Percentiles rank a stretch among this genome's conserved stretches.
These are phyloP conservation scores for Steromphala cineraria DNA, from an alignment of 2,888 invertebrate genomes.

Conservation along the genomic window DNA sequence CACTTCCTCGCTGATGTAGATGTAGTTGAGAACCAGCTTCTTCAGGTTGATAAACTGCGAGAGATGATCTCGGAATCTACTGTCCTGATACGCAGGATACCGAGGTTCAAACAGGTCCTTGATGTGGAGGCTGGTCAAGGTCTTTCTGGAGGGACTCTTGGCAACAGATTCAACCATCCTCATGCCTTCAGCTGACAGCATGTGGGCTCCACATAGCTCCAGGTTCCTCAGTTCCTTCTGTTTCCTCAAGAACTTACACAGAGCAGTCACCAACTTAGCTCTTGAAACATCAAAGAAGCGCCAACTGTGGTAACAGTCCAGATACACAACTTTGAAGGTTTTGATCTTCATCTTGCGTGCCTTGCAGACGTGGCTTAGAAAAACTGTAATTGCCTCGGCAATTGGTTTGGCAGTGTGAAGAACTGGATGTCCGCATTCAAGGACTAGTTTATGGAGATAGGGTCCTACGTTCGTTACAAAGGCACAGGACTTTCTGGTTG, in stretches of 20 bases:
- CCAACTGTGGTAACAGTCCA: constrained; percentile 20
- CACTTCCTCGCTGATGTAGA: background rate
- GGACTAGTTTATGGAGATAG: background rate
- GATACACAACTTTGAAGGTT: constrained; percentile 18
- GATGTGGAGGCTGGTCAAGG: constrained; percentile 2
- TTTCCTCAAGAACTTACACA: constrained; percentile 13
- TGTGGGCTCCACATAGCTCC: constrained; percentile 17
- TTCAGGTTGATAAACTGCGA: constrained; percentile 1
- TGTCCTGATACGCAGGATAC: background rate
- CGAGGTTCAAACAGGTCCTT: constrained; percentile 16
- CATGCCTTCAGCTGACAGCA: background rate
- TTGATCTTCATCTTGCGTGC: background rate
- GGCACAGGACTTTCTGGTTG: background rate
- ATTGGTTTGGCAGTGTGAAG: constrained; percentile 23
- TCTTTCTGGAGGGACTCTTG: background rate
- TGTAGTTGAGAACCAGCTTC: constrained; percentile 9
- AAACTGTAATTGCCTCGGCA: constrained; percentile 3
- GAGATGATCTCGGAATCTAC: background rate
- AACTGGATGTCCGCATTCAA: constrained; percentile 25
- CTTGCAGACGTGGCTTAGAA: background rate
- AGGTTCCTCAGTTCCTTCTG: constrained; percentile 3
- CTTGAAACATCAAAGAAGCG: constrained; percentile 14
- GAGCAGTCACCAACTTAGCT: background rate
- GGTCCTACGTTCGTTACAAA: background rate
- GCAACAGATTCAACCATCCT: background rate